Evolutionary conservation across 2,113 vertebrate genomes (phyloP).

Genomic region (Podarcis raffonei): DNA sequence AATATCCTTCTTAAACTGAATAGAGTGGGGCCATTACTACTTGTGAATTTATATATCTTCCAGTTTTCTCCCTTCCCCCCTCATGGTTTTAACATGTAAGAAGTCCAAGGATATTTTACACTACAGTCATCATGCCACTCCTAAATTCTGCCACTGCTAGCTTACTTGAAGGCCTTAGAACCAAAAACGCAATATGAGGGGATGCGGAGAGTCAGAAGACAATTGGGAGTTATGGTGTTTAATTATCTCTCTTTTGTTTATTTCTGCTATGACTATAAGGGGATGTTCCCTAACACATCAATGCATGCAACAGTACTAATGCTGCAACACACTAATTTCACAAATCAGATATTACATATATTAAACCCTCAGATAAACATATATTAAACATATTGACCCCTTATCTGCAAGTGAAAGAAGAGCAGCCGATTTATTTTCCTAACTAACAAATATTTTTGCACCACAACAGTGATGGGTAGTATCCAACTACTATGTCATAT

Average conservation of each 20-base stretch:
- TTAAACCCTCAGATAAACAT: conserved; percentile 1
- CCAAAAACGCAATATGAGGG: not conserved
- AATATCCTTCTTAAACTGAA: not conserved
- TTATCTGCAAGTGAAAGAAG: conserved; percentile 21
- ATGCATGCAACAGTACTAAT: not conserved
- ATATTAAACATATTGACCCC: conserved; percentile 2
- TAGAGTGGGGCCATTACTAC: not conserved
- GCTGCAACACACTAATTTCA: not conserved
- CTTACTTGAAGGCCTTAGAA: not conserved
- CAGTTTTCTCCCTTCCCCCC: not conserved
- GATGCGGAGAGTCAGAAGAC: not conserved
- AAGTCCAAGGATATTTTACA: not conserved
- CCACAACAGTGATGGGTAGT: no score
- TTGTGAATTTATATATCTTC: not conserved
- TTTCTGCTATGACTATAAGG: not conserved
- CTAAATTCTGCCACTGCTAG: not conserved
- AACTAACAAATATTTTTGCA: not conserved
- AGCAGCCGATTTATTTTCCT: not conserved
- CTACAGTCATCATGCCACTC: accelerated
- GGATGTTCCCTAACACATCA: not conserved
- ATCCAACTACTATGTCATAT: no score
- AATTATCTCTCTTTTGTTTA: not conserved
- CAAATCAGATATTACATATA: conserved; percentile 14
- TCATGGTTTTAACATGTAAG: not conserved
- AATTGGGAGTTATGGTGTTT: not conserved